Conservation (phyloP, 2,113 vertebrate species). For the Suricata suricatta region DNA sequence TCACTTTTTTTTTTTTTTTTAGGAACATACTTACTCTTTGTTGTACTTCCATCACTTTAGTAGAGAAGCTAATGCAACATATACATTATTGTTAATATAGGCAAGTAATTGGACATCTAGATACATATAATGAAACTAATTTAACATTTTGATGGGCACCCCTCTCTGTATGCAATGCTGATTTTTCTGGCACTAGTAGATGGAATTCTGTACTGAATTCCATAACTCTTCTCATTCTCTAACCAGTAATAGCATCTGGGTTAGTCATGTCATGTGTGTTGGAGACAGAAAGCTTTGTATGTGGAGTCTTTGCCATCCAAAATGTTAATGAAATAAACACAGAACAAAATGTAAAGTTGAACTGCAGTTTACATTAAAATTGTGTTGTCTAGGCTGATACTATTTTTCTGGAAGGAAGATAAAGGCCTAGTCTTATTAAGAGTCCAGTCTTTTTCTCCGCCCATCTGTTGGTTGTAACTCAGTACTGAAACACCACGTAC, state of each 20-base stretch:
- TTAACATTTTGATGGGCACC: background rate
- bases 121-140: background rate
- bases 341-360: background rate
- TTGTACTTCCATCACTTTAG: background rate
- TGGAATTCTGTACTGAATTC: background rate
- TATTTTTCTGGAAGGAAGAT: conserved; percentile 22
- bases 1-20: background rate
- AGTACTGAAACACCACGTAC: background rate
- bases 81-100: background rate
- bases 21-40: background rate
- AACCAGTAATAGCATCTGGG: background rate
- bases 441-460: background rate
- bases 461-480: background rate
- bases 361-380: conserved; percentile 26
- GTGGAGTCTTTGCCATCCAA: background rate
- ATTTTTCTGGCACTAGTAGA: background rate
- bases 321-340: background rate
- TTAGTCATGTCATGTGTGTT: background rate
- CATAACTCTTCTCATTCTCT: background rate
- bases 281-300: background rate
- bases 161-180: background rate
- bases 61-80: background rate
- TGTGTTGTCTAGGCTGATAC: background rate
- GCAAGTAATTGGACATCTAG: background rate
- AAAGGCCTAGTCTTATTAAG: background rate